Evolutionary conservation across 2,797 vertebrate species (phyloP), one percentile per base, ranked within the genome.

Genomic region (Cottoperca gobio): DNA sequence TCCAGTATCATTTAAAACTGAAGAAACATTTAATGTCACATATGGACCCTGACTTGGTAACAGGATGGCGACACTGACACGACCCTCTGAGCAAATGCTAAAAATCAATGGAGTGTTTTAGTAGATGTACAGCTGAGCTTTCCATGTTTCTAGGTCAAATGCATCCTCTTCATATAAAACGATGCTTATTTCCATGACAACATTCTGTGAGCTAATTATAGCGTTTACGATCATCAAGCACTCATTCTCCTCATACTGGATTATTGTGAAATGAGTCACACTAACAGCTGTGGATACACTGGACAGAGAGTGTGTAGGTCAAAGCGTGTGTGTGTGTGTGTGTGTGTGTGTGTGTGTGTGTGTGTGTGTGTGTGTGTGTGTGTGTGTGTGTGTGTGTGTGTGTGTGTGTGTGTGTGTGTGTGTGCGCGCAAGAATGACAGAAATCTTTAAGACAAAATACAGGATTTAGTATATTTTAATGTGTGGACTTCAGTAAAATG

Each of bases 121-220:
- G 26, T 4, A 8, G 31, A 26, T 49, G 37, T 28, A 33, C 31
- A 59, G 21, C 31, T 39, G 19, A 75, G 60, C 37, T 61, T 74
- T 59, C 48, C 57, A 70, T 60, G 62, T 49, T 73, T 71, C 60
- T 57, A 65, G 79, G 65, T 80, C 50, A 46, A 74, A 61, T 2
- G 23, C n/a, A 21, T 42, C 50, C 45, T 64, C 50, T 43, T 73
- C 57, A 69, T 40, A 67, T 39, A 48, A 70, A 62, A 73, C 5
- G 1, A 55, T 62, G 37, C 65, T 71, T 69, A 84, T 84, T 79
- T 68, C 86, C 86, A 87, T 81, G 82, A 66, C 82, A 83, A 85
- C 80, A 17, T 17, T 65, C 59, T 50, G 52, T 3, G 53, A 70
- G 68, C 61, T 86, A 86, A 88, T 79, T 68, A 77, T 78, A 83